phyloP scores from a whole-genome alignment of 2,888 invertebrate genomes.

The Leistus spinibarbis region DNA sequence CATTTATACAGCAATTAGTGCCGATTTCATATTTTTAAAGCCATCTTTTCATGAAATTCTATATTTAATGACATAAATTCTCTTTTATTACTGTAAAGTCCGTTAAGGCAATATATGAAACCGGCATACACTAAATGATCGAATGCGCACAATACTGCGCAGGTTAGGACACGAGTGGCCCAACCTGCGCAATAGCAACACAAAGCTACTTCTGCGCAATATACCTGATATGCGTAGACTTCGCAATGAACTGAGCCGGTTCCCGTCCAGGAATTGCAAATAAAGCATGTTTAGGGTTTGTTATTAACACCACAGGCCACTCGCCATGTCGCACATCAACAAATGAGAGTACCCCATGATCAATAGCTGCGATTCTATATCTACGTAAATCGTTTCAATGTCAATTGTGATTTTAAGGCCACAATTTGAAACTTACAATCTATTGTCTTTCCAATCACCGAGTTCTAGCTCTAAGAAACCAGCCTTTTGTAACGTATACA shows the following conservation, averaged over 20 bases:
- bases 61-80: no score
- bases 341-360: conserved; percentile 88
- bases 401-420: not conserved
- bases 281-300: conserved; percentile 88
- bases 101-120: no score
- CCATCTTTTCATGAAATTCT: no score
- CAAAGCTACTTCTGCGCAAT: no score
- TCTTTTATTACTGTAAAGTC: no score
- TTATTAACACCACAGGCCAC: conserved; percentile 84
- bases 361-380: conserved; percentile 82
- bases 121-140: no score
- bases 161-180: no score
- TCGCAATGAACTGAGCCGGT: conserved; percentile 67
- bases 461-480: conserved; percentile 88
- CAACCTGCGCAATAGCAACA: no score
- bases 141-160: no score
- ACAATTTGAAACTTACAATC: conserved; percentile 66
- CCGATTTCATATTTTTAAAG: no score
- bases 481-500: conserved; percentile 84
- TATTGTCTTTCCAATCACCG: conserved; percentile 91
- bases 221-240: conserved; percentile 80
- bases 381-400: no score
- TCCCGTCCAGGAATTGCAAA: conserved; percentile 77
- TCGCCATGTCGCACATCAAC: conserved; percentile 74
- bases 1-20: not conserved